Evolutionary conservation across 1,140 invertebrate genomes (phyloP), one percentile per base, ranked within the genome.

Genomic region (Magallana gigas): DNA sequence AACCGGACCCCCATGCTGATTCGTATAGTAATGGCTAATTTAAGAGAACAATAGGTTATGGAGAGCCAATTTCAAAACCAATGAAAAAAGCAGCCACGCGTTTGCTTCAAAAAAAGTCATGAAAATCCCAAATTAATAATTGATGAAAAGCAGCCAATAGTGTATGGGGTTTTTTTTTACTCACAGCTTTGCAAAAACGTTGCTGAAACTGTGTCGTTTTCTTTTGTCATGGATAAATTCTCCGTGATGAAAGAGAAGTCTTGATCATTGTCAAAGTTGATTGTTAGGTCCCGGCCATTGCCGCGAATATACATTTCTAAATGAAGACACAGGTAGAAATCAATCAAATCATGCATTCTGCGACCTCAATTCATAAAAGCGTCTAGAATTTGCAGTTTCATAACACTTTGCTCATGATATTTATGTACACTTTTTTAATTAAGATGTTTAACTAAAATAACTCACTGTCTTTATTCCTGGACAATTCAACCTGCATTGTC

Each of bases 401-500:
- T 48, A 48, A 5, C 36, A 48, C 36, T 48, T 4, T 4, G 36
- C 36, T 48, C 36, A 48, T 48, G 2, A 48, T 4, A 48, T 48
- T 48, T 48, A 48, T 48, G 36, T 48, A 48, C 5, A 48, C 36
- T 48, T 48, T 36, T 48, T 48, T 48, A 4, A 4, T 48, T 48
- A 48, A 48, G 36, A 48, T 48, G 36, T 48, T 48, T 48, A 5
- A 48, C 36, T 48, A 29, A 2, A 23, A 83, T 57, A 83, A 18
- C 81, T 83, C 16, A 83, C 81, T 83, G 36, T 83, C 48, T 57
- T 56, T 83, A 14, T 84, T 80, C 29, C 59, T 57, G 14, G 85
- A 58, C 57, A 90, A 36, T 86, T 90, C 89, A 18, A 88, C 83
- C 59, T 90, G 89, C 8, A 87, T n/a, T 36, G 62, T 59, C 1